A percentile compares a stretch with the other conserved stretches of the same genome.
Evolutionary conservation across 2,797 vertebrate species (phyloP).

Genomic region (Sylvia borin): DNA sequence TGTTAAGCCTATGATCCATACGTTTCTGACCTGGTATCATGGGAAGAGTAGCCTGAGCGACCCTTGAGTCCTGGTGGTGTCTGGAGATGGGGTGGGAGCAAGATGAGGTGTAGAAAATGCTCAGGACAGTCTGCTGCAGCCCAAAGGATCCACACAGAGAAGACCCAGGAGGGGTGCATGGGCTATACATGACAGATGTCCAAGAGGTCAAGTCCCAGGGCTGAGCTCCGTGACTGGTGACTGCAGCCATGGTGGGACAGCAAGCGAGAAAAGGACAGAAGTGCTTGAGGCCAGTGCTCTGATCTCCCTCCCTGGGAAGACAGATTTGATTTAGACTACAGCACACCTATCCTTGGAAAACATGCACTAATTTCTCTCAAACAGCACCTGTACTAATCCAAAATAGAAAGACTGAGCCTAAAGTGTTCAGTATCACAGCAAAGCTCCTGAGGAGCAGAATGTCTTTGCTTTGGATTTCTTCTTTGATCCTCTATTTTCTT

Average conservation of each 20-base stretch:
- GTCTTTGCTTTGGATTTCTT: background rate
- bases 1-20: background rate
- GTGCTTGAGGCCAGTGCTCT: background rate
- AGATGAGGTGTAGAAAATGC: background rate
- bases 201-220: background rate
- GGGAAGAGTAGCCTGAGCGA: background rate
- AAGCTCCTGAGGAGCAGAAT: background rate
- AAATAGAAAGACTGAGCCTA: background rate
- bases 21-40: background rate
- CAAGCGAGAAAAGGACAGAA: background rate
- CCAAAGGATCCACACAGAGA: background rate
- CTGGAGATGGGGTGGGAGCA: background rate
- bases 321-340: accelerated
- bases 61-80: background rate
- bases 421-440: background rate
- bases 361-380: background rate
- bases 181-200: background rate
- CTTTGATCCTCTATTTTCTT: background rate
- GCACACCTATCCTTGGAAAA: background rate
- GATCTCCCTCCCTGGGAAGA: background rate
- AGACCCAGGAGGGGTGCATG: too few relatives aligned
- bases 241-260: background rate
- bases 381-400: background rate
- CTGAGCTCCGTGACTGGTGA: background rate
- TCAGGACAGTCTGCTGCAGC: background rate